phyloP scores from a whole-genome alignment of 1,140 invertebrate genomes.

The Trichomalopsis sarcophagae region DNA sequence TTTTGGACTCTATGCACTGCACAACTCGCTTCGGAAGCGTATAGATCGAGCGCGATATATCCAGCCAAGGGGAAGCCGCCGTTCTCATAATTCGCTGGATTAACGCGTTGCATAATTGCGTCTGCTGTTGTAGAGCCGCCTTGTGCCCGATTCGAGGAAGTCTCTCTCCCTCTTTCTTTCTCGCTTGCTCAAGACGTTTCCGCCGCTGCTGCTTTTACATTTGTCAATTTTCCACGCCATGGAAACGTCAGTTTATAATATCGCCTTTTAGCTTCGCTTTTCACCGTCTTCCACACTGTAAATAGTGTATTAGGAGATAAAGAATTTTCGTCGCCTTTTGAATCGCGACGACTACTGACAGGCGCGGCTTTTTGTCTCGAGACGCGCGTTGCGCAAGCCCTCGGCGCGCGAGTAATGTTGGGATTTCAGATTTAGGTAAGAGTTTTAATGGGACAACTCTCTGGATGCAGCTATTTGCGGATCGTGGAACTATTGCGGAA shows the following conservation, averaged over 20 bases:
- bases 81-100: slow-evolving; percentile 42
- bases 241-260: neutral
- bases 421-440: neutral
- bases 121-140: slow-evolving; percentile 4
- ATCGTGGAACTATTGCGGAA: neutral
- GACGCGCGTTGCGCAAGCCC: neutral
- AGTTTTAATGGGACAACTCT: neutral
- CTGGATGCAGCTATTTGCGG: too few species aligned
- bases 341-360: neutral
- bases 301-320: too few species aligned
- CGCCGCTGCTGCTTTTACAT: neutral
- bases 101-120: slow-evolving; percentile 26
- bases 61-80: neutral
- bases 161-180: neutral
- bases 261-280: neutral
- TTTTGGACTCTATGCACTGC: neutral
- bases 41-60: neutral
- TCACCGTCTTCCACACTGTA: too few species aligned
- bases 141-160: slow-evolving; percentile 16
- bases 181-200: slow-evolving; percentile 27
- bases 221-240: slow-evolving; percentile 13
- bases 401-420: neutral
- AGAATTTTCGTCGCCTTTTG: too few species aligned
- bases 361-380: neutral
- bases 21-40: neutral